Percentiles rank a stretch among this genome's conserved stretches.
phyloP scores from a whole-genome alignment of 2,888 invertebrate genomes.

The Cephus nigrinus region DNA sequence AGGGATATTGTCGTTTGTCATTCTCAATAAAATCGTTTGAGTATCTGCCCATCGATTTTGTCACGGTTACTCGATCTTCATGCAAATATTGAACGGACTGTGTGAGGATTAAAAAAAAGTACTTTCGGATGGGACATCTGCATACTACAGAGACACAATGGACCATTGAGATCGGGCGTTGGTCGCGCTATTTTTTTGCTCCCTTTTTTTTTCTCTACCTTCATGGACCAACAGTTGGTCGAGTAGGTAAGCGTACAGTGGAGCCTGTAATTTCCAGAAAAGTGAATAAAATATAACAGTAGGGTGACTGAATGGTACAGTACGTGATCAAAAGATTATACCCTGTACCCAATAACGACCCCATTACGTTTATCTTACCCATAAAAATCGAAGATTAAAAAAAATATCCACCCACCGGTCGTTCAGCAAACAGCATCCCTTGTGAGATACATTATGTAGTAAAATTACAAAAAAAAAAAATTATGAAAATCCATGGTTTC shows the following conservation, averaged over 20 bases:
- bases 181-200: conserved; percentile 28
- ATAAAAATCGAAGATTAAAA: neutral
- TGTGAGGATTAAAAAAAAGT: neutral
- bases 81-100: conserved; percentile 56
- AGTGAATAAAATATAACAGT: conserved; percentile 43
- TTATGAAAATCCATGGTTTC: neutral
- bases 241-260: conserved; percentile 31
- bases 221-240: conserved; percentile 53
- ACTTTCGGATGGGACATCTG: neutral
- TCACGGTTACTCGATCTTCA: conserved; percentile 55
- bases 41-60: conserved; percentile 49
- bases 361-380: neutral
- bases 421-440: neutral
- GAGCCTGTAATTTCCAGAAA: conserved; percentile 56
- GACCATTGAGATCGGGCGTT: neutral
- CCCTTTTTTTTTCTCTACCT: neutral
- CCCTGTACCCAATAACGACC: conserved; percentile 7
- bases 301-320: conserved; percentile 11
- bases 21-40: conserved; percentile 9
- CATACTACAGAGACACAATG: neutral
- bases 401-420: neutral
- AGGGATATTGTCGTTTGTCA: neutral
- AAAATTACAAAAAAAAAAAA: neutral
- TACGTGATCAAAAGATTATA: conserved; percentile 10
- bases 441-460: neutral